Base-by-base conservation (phyloP, 2,797 vertebrate genomes). In the Siniperca scherzeri region DNA sequence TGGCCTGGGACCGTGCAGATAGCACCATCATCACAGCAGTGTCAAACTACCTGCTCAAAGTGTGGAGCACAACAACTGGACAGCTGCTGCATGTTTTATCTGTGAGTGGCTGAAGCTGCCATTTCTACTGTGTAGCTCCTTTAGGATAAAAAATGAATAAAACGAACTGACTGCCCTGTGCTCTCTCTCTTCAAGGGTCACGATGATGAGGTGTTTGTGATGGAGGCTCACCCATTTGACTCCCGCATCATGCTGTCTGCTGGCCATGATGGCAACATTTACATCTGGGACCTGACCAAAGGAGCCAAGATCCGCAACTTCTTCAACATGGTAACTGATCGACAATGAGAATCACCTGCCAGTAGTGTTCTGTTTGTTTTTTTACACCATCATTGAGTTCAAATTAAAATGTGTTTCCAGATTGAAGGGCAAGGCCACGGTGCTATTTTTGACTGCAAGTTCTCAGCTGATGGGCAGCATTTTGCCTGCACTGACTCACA, bases 381-480 rank as follows among this genome's bases (percentile, higher is more conserved):
- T 67, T 68, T 21, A 44, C 3, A 2, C 19, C 36, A 3, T 33
- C 40, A 27, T 36, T 44, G 9, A 77, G 13, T 75, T 78, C 1
- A 59, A 71, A 14, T 60, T 61, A 0, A 74, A 52, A 5, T 76
- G 36, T 86, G 8, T 64, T 91, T 92, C 66, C 95, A 99, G 98
- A 99, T 99, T 82, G 98, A 99, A 94, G 98, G 98, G 73, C 98
- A 99, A 95, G 98, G 98, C 80, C 98, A 99, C 0, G 98, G 98
- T 88, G 98, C 98, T 78, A 98, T 99, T 85, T 99, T 97, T 93
- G 98, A 99, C 92, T 99, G 98, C 95, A 99, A 99, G 94, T 99
- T 99, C 94, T 99, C 98, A 19, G 95, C 96, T 66, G 98, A 99
- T 90, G 98, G 98, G 66, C 98, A 99, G 84, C 97, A 99, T 95